phyloP scores from a whole-genome alignment of 1,140 invertebrate species.

The Gonioctena quinquepunctata region DNA sequence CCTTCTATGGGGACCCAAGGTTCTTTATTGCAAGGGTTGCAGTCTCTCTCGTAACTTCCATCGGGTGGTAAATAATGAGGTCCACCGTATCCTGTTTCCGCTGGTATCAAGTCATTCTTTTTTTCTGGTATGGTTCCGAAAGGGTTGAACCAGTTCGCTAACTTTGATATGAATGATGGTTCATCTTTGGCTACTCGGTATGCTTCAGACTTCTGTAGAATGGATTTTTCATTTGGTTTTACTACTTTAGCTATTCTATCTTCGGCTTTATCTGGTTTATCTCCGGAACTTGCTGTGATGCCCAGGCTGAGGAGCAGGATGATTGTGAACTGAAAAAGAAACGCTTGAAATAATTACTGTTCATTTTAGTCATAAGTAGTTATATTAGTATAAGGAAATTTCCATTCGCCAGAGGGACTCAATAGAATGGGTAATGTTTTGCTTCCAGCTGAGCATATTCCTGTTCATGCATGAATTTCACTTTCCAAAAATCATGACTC shows the following conservation, averaged over 20 bases:
- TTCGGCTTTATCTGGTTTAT: not conserved
- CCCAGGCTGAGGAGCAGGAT: not conserved
- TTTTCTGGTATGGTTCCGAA: not conserved
- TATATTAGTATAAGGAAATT: too few relatives aligned
- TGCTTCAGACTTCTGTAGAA: not conserved
- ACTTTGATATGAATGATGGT: constrained; percentile 5
- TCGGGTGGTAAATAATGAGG: constrained; percentile 9
- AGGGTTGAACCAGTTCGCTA: constrained; percentile 4
- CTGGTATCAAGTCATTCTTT: constrained; percentile 1
- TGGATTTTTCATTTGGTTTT: not conserved
- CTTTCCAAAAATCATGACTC: too few relatives aligned
- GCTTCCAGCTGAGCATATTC: too few relatives aligned
- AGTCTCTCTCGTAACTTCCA: constrained; percentile 56
- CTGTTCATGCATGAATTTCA: too few relatives aligned
- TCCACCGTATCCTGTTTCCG: not conserved
- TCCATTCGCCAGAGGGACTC: too few relatives aligned
- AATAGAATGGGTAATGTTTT: too few relatives aligned
- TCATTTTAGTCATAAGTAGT: too few relatives aligned
- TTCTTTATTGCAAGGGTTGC: constrained; percentile 74
- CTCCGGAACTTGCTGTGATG: not conserved
- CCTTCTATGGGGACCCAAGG: constrained; percentile 75
- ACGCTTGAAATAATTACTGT: too few relatives aligned
- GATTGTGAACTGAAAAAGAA: not conserved
- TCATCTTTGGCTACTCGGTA: not conserved
- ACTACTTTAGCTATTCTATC: not conserved